Evolutionary conservation across 37 sponge, comb jelly and placozoan species (phyloP), one percentile per base, ranked within the genome.

Genomic region (Eunapius fragilis): DNA sequence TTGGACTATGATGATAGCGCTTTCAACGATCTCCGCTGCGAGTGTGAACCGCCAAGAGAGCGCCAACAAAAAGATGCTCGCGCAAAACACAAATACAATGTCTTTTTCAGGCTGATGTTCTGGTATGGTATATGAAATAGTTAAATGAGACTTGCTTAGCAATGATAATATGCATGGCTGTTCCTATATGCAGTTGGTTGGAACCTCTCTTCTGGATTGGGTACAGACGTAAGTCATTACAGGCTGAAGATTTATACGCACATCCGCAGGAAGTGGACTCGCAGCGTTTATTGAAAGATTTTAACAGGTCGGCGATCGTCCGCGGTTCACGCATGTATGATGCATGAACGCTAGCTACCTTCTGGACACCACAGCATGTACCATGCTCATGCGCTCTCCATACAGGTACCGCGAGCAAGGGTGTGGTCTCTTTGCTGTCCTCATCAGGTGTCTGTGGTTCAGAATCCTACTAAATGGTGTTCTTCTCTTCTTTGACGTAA

Each of bases 341-440:
- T 19, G 31, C 3, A 10, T 23, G 23, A 35, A 19, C n/a, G n/a
- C 24, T 70, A 50, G 7, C 22, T 4, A 67, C 25, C 49, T 23
- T 31, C 1, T 24, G 35, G 67, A 0, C 69, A 50, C 25, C n/a
- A n/a, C n/a, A n/a, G n/a, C n/a, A n/a, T n/a, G n/a, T n/a, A n/a
- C n/a, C n/a, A n/a, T 88, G 45, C 32, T 72, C 34, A 0, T 75
- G 32, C 27, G 2, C 25, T 79, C 4, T 35, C 89, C 90, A 30
- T 87, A 87, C 35, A 89, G 93, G 93, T 10, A 25, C 13, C 32
- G 79, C 12, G 90, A 93, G 81, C 78, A 83, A 31, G 68, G 89
- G 89, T 6, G 33, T 35, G 50, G 87, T 2, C 72, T 93, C 33
- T 86, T 72, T 87, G 33, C 78, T 37, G 90, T 80, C 4, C 10